Evolutionary conservation across 2,113 vertebrate species (phyloP).

Genomic region (Lophura nycthemera): DNA sequence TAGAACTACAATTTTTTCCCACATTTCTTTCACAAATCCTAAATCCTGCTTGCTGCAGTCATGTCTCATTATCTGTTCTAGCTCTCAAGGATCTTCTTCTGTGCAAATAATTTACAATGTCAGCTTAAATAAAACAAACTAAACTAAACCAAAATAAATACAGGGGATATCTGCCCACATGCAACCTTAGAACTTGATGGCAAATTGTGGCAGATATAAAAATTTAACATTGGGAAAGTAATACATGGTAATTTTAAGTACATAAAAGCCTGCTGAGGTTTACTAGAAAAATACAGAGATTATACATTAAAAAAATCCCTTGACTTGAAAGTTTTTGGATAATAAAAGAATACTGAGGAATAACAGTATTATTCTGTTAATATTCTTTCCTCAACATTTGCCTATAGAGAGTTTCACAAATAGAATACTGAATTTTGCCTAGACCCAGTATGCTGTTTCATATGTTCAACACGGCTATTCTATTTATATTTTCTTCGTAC

Average conservation of each 20-base stretch:
- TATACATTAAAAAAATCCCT: neutral
- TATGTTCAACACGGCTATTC: neutral
- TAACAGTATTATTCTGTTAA: neutral
- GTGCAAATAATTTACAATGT: neutral
- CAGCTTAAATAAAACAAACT: neutral
- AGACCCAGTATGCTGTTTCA: neutral
- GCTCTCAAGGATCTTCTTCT: neutral
- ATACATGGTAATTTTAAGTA: neutral
- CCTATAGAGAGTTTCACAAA: neutral
- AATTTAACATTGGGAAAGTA: neutral
- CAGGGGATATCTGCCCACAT: fast-evolving
- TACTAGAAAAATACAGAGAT: neutral
- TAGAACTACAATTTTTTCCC: neutral
- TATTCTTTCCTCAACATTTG: neutral
- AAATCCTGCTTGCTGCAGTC: neutral
- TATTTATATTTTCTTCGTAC: neutral
- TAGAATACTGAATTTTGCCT: neutral
- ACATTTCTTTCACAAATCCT: neutral
- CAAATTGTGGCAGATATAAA: neutral
- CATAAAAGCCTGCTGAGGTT: neutral
- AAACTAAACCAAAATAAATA: neutral
- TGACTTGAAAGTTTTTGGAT: neutral
- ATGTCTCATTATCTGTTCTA: neutral
- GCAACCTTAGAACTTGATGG: neutral
- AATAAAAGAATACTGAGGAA: neutral